Percentiles rank a stretch among this genome's conserved stretches.
phyloP scores from a whole-genome alignment of 2,113 vertebrate species.

The Oxygymnocypris stewartii region DNA sequence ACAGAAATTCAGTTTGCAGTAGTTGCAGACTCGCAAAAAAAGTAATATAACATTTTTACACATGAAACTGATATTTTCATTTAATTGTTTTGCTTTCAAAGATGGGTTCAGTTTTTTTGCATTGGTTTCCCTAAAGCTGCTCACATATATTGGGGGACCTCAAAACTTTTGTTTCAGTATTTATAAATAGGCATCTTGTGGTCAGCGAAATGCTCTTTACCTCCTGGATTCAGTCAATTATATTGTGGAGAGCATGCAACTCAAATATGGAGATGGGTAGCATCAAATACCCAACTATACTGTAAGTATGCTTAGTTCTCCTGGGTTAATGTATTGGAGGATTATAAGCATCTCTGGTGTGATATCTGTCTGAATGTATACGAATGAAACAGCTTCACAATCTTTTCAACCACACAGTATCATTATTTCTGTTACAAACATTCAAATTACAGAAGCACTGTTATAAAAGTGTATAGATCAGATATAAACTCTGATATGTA shows the following conservation, averaged over 20 bases:
- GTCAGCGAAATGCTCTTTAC: background rate
- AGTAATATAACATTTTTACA: too few relatives aligned
- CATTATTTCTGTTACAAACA: too few relatives aligned
- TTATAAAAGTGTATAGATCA: too few relatives aligned
- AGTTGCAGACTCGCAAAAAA: background rate
- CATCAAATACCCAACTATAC: background rate
- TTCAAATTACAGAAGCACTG: too few relatives aligned
- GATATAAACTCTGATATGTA: too few relatives aligned
- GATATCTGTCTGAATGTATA: too few relatives aligned
- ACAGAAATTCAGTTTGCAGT: background rate
- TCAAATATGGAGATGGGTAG: background rate
- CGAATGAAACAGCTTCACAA: too few relatives aligned
- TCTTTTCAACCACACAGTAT: too few relatives aligned
- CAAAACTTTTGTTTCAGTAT: background rate
- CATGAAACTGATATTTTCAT: background rate
- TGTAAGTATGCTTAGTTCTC: constrained; percentile 3
- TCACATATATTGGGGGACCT: background rate
- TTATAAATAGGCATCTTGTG: too few relatives aligned
- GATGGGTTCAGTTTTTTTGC: background rate
- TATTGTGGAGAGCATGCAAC: background rate
- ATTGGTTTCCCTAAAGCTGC: background rate
- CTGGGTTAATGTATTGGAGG: background rate
- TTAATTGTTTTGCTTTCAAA: background rate
- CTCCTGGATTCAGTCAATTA: background rate
- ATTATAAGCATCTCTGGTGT: constrained; percentile 15